A percentile compares a stretch with the other conserved stretches of the same genome.
phyloP scores from a whole-genome alignment of 2,888 invertebrate genomes.

The Rhagium mordax region DNA sequence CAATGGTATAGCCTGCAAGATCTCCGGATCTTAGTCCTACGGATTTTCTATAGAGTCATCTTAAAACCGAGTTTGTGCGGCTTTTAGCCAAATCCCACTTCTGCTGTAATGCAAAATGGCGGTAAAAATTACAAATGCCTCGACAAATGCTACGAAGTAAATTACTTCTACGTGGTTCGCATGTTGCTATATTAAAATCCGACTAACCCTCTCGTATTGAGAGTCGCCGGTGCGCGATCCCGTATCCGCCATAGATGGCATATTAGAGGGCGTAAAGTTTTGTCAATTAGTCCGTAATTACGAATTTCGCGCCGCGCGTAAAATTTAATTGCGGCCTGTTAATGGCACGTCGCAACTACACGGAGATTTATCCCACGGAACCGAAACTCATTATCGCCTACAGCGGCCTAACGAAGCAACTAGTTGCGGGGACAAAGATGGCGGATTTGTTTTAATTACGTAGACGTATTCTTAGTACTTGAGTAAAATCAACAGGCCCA shows the following conservation, averaged over 20 bases:
- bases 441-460: too few relatives aligned
- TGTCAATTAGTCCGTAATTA: constrained; percentile 20
- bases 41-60: too few relatives aligned
- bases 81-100: too few relatives aligned
- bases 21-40: too few relatives aligned
- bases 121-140: too few relatives aligned
- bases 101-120: too few relatives aligned
- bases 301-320: not conserved
- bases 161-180: too few relatives aligned
- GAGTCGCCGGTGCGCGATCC: not conserved
- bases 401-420: not conserved
- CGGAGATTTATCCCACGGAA: not conserved
- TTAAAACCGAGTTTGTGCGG: too few relatives aligned
- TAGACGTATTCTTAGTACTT: too few relatives aligned
- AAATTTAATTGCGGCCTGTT: constrained; percentile 18
- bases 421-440: not conserved
- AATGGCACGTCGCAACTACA: constrained; percentile 12
- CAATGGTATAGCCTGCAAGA: too few relatives aligned
- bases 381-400: not conserved
- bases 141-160: too few relatives aligned
- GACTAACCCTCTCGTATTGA: not conserved
- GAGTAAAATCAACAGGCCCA: too few relatives aligned
- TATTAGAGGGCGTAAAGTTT: not conserved
- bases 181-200: not conserved
- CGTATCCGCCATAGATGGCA: not conserved